Base-by-base conservation (phyloP, 2,888 invertebrate genomes). In the Dolomedes plantarius region DNA sequence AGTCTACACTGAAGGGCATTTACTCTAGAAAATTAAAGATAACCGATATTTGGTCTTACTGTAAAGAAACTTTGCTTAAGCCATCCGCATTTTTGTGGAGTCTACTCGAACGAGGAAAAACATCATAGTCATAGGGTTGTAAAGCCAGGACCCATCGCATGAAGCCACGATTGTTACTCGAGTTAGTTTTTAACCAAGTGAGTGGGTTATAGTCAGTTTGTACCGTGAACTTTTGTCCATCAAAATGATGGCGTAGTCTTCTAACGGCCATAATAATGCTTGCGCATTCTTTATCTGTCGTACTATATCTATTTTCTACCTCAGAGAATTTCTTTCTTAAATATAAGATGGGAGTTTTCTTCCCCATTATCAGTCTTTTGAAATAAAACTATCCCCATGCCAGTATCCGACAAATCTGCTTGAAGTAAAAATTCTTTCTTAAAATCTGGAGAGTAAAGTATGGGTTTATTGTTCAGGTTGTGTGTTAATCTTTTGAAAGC, bases 191-290 rank as follows among this genome's bases (percentile, higher is more conserved):
- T 2, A 62, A 13, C 65, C 65, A 65, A 13, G 65, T 32, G 39
- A 75, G 27, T 7, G 39, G 75, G 7, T 39, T 56, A 11, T 64
- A 39, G 29, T 75, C 64, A 0, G 65, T 39, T 16, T 1, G 11
- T 27, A 75, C 64, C 0, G 3, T 39, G 28, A 75, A 64, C 6
- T 39, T 39, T 1, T 28, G 1, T 28, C 27, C 64, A 9, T 41
- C 39, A 16, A 75, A 9, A 5, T 75, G 75, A 16, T n/a, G 65
- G 1, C 65, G 64, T n/a, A 75, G 28, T 39, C 75, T 75, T 56
- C 75, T 62, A 0, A 23, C 3, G 13, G 62, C 13, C 16, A 31
- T 73, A 32, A 73, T 36, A 6, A 62, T 73, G 13, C 16, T 16
- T 9, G 36, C 64, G 39, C 65, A 65, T n/a, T 65, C 65, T 19